Evolutionary conservation across 2,113 vertebrate species (phyloP), one percentile per base, ranked within the genome.

Genomic region (Tenrec ecaudatus): DNA sequence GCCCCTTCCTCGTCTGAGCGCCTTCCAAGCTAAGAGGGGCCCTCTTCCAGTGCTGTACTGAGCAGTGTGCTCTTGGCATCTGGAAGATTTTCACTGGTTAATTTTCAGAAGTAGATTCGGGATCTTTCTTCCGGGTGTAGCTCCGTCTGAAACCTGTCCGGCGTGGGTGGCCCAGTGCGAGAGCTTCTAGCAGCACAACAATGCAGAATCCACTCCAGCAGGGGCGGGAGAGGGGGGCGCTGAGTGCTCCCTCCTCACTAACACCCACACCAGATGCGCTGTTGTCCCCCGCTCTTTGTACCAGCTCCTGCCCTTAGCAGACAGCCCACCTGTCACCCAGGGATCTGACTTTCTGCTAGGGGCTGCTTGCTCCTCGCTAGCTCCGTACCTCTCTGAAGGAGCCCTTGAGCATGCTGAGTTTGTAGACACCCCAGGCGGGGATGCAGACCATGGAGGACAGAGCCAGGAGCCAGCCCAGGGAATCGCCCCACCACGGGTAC

Each of bases 401-500:
- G 89, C 99, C 99, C 95, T 99, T 98, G 88, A 98, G 98, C 76
- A 95, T 97, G 95, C 96, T 96, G 58, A 99, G 97, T 92, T 99
- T 99, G 94, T 98, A 98, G 94, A 98, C 2, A 0, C 98, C 95
- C 98, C 98, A 99, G 33, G 98, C 89, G 2, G 99, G 99, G 81
- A 99, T 98, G 92, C 99, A 99, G 86, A 99, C 92, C 99, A 99
- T 99, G 86, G 99, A 99, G 78, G 99, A 99, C 77, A 99, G 97
- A 2, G 99, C 99, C 90, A 99, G 97, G 66, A 99, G 97, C 99
- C 99, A 99, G 93, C 99, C 99, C 22, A 99, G 92, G 2, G 97
- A 98, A 19, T 99, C 98, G 0, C 99, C 99, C 99, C 99, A 99
- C 98, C 99, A 99, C 0, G 99, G 99, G 89, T 99, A 99, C 6